Conservation (phyloP, 2,113 vertebrate species). For the Ploceus nigricollis region DNA sequence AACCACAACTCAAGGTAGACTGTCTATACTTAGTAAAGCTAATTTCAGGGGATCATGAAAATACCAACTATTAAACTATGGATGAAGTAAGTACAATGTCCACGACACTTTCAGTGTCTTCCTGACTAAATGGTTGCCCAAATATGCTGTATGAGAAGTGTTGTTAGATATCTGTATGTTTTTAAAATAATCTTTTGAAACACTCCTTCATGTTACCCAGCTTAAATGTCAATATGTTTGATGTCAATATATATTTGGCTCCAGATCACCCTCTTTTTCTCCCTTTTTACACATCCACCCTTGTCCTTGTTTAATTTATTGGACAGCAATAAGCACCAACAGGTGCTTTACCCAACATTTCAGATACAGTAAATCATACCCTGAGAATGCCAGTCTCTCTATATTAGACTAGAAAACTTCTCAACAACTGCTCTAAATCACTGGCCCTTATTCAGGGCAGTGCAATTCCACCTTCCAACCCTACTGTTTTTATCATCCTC, state of each 20-base stretch:
- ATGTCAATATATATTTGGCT: not conserved
- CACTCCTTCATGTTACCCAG: not conserved
- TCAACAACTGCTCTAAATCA: not conserved
- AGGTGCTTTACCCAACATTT: not conserved
- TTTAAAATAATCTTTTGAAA: not conserved
- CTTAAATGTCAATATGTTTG: not conserved
- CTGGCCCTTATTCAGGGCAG: not conserved
- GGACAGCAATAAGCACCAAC: not conserved
- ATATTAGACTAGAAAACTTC: not conserved
- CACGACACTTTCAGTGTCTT: not conserved
- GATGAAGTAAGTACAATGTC: not conserved
- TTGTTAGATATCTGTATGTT: not conserved
- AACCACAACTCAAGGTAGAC: not conserved
- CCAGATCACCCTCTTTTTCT: not conserved
- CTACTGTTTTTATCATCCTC: not conserved
- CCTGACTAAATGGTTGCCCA: not conserved
- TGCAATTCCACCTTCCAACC: not conserved
- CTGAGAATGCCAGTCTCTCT: not conserved
- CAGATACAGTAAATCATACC: not conserved
- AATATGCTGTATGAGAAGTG: not conserved
- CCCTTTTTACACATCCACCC: not conserved
- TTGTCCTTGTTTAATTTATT: not conserved
- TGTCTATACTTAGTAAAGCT: not conserved
- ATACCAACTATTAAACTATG: not conserved
- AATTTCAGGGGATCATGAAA: not conserved